These are phyloP conservation scores for Idaea straminata DNA, from an alignment of 2,888 invertebrate species.

Conservation along the genomic window DNA sequence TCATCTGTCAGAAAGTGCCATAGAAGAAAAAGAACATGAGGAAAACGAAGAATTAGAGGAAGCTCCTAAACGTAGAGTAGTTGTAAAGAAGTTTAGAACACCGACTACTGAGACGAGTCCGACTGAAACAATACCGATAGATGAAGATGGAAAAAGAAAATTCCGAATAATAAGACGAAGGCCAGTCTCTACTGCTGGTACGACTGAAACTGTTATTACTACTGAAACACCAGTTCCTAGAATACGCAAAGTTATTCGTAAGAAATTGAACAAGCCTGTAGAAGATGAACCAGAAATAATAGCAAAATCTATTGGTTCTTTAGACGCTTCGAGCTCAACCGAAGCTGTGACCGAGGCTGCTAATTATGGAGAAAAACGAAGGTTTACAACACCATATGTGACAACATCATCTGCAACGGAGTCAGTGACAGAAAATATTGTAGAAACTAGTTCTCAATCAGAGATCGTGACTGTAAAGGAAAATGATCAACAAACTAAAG, in stretches of 20 bases:
- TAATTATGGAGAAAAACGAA: constrained; percentile 66
- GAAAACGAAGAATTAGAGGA: constrained; percentile 44
- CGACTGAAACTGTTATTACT: constrained; percentile 26
- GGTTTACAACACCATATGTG: constrained; percentile 20
- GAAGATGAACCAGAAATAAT: constrained; percentile 51
- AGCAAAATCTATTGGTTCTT: constrained; percentile 46
- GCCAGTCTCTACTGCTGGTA: constrained; percentile 48
- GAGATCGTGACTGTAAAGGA: not conserved
- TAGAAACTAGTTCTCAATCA: constrained; percentile 27
- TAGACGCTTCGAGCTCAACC: constrained; percentile 40
- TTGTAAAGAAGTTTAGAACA: constrained; percentile 53
- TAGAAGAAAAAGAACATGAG: constrained; percentile 71
- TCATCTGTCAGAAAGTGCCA: constrained; percentile 71
- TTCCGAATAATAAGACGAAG: constrained; percentile 62
- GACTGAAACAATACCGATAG: constrained; percentile 50
- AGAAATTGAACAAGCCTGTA: constrained; percentile 51
- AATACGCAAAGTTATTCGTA: constrained; percentile 65
- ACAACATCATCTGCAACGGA: constrained; percentile 20
- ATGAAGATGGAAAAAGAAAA: constrained; percentile 58
- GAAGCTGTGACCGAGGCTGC: constrained; percentile 28
- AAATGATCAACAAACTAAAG: not conserved
- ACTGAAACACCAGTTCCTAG: constrained; percentile 37
- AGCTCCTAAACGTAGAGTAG: constrained; percentile 45
- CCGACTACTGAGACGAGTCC: constrained; percentile 38
- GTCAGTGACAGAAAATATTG: constrained; percentile 21